Conservation (phyloP, 1,140 invertebrate species). For the Physella acuta region DNA sequence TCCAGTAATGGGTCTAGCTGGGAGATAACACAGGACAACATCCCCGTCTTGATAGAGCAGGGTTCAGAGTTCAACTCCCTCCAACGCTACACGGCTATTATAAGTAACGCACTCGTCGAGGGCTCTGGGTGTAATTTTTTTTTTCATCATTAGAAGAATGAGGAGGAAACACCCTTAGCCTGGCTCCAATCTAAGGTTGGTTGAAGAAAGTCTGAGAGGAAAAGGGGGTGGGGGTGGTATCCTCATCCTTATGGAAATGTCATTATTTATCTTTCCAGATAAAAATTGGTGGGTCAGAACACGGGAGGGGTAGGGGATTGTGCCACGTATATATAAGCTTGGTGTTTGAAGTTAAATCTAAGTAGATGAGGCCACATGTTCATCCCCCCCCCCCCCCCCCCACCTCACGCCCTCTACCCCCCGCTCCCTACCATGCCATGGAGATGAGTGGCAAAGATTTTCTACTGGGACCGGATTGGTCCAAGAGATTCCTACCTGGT, state of each 20-base stretch:
- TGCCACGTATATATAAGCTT: neutral
- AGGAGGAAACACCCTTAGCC: neutral
- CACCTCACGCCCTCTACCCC: neutral
- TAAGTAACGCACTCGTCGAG: too few species aligned
- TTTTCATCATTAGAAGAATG: too few species aligned
- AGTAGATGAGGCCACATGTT: slow-evolving; percentile 1
- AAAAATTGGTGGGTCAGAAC: neutral
- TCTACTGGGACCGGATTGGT: slow-evolving; percentile 11
- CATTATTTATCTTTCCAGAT: neutral
- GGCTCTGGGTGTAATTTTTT: too few species aligned
- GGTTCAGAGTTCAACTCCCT: too few species aligned
- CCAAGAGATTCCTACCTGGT: slow-evolving; percentile 24
- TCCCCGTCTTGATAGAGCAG: too few species aligned
- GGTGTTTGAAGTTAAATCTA: neutral
- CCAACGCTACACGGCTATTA: too few species aligned
- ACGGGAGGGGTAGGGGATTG: neutral
- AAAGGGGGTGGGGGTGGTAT: neutral
- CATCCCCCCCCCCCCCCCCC: slow-evolving; percentile 2
- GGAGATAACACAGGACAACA: too few species aligned
- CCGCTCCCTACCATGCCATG: neutral
- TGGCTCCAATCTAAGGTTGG: neutral
- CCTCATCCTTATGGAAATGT: neutral
- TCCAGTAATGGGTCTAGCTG: too few species aligned
- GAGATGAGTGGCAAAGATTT: slow-evolving; percentile 7
- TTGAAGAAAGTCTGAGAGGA: neutral